Percentiles rank a stretch among this genome's conserved stretches.
phyloP scores from a whole-genome alignment of 1,140 invertebrate species.

The Drosophila burlai region DNA sequence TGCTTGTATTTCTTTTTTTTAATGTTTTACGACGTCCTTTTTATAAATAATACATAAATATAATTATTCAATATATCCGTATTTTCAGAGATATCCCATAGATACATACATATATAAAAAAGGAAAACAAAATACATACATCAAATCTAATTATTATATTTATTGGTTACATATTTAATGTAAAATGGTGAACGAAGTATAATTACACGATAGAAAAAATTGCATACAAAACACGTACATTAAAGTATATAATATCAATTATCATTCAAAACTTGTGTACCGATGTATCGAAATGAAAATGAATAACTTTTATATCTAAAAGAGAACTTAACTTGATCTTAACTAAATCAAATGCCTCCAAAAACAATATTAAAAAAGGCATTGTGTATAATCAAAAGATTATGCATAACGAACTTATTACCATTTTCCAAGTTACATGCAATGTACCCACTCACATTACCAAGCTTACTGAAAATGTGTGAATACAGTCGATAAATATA shows the following conservation, averaged over 20 bases:
- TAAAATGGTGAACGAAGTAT: background rate
- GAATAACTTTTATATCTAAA: constrained; percentile 6
- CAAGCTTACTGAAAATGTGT: constrained; percentile 3
- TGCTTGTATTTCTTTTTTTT: constrained; percentile 4
- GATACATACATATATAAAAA: background rate
- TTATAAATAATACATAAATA: background rate
- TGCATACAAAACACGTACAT: background rate
- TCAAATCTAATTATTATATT: background rate
- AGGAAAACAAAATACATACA: background rate
- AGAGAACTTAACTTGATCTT: background rate
- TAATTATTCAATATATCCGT: background rate
- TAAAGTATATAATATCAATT: background rate
- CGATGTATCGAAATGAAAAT: constrained; percentile 3
- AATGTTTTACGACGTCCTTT: background rate
- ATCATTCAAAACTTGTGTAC: constrained; percentile 1
- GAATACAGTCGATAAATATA: constrained; percentile 1
- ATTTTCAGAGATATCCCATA: constrained; percentile 6
- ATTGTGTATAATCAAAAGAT: constrained; percentile 6
- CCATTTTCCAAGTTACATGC: constrained; percentile 1
- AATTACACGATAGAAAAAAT: background rate
- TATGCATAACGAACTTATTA: constrained; percentile 1
- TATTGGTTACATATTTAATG: background rate
- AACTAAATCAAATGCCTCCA: background rate
- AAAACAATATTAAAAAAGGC: background rate
- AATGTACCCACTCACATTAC: constrained; percentile 5